Base-by-base conservation (phyloP, 2,797 vertebrate genomes). In the Poecile montanus region DNA sequence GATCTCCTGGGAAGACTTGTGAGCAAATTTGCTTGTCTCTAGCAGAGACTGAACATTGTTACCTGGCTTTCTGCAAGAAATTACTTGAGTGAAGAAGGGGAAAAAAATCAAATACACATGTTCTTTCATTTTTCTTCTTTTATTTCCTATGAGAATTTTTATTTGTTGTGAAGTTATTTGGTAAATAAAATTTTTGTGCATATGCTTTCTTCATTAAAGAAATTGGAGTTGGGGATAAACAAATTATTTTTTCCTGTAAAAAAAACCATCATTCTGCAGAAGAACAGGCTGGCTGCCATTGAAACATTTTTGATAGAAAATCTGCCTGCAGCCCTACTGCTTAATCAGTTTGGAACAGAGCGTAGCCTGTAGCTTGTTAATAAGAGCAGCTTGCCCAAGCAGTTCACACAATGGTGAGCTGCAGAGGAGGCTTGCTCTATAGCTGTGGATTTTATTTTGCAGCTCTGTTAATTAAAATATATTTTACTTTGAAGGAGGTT, bases 391-490 rank as follows among this genome's bases (percentile, higher is more conserved):
- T 84, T 92, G 78, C 83, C 91, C 20, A 47, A 89, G 88, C 65
- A 57, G 83, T 58, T 92, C 6, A 54, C 91, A 79, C 89, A 78
- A 50, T 17, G 89, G 58, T 72, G 92, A 91, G 91, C 92, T 63
- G 20, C 91, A 84, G 76, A 89, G 84, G 74, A 95, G 96, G 83
- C 58, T 83, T 42, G 34, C 25, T 79, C 88, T 94, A 80, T 61
- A 94, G 92, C 61, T 79, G 81, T 48, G 91, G 89, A 85, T 93
- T 96, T 96, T 81, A 95, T 81, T 96, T 93, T 94, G 92, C 88
- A 77, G 94, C 89, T 93, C 93, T 95, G 82, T 91, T 95, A 96
- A 97, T 95, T 96, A 95, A 94, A 94, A 88, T 65, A 89, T 94
- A 93, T 95, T 96, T 95, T 34, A 72, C 91, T 95, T 94, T 95